Conservation (phyloP, 2,888 invertebrate species). For the Cremastobaeus sp. region DNA sequence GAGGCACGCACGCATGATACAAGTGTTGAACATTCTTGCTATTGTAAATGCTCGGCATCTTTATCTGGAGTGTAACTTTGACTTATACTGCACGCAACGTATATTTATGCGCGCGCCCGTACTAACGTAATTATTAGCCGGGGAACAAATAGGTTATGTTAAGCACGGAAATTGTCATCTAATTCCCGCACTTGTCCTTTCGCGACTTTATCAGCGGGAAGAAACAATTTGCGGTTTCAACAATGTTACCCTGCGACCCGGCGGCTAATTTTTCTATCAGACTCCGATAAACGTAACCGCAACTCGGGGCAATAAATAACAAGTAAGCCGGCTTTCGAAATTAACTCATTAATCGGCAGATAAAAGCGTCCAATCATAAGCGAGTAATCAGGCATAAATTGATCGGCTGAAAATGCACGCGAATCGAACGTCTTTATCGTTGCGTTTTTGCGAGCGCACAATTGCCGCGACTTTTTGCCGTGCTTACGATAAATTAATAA, state of each 20-base stretch:
- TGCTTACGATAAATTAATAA: conserved; percentile 47
- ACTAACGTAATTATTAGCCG: conserved; percentile 34
- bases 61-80: conserved; percentile 56
- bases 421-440: conserved; percentile 45
- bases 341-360: conserved; percentile 9
- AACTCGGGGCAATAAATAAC: too few species aligned
- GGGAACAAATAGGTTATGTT: conserved; percentile 44
- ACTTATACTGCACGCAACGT: conserved; percentile 47
- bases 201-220: conserved; percentile 2
- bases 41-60: conserved; percentile 56
- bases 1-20: conserved; percentile 42
- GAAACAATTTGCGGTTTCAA: too few species aligned
- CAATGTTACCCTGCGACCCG: too few species aligned
- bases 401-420: conserved; percentile 2
- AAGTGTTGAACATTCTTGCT: conserved; percentile 53
- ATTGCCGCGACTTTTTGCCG: conserved; percentile 8
- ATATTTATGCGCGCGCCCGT: conserved; percentile 54
- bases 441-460: conserved; percentile 8
- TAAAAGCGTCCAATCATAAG: conserved; percentile 21
- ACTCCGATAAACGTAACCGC: too few species aligned
- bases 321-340: too few species aligned
- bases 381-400: conserved; percentile 21
- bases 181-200: conserved; percentile 4
- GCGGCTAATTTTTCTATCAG: too few species aligned
- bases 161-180: conserved; percentile 41